phyloP scores from a whole-genome alignment of 2,888 invertebrate species.

The Brachyptera risi region DNA sequence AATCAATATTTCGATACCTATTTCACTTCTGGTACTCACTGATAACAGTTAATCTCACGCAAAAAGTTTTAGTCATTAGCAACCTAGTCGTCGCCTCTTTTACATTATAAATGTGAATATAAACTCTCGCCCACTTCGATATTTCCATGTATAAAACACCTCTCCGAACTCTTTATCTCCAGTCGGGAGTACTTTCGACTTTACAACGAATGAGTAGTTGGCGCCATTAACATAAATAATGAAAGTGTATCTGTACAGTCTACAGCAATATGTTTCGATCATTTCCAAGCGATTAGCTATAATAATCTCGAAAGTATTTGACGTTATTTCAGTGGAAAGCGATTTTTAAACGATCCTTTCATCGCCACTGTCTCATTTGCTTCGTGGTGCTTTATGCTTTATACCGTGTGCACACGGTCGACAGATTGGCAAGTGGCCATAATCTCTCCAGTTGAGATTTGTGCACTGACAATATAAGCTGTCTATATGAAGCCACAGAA shows the following conservation, averaged over 20 bases:
- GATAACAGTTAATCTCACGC: slow-evolving; percentile 7
- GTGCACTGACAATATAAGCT: too few species aligned
- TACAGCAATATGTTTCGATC: slow-evolving; percentile 8
- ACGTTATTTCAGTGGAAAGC: background rate
- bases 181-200: too few species aligned
- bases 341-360: slow-evolving; percentile 4
- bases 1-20: slow-evolving; percentile 4
- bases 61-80: slow-evolving; percentile 1
- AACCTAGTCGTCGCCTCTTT: too few species aligned
- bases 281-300: slow-evolving; percentile 17
- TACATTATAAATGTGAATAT: too few species aligned
- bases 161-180: too few species aligned
- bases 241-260: background rate
- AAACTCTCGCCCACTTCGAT: too few species aligned
- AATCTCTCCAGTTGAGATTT: too few species aligned
- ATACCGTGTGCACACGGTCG: background rate
- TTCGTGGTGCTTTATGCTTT: too few species aligned
- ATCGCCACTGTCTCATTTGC: slow-evolving; percentile 9
- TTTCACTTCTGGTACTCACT: slow-evolving; percentile 2
- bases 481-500: too few species aligned
- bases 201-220: background rate
- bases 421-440: slow-evolving; percentile 16
- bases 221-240: slow-evolving; percentile 7
- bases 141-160: too few species aligned
- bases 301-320: slow-evolving; percentile 1